Evolutionary conservation across 2,797 vertebrate species (phyloP).

Genomic region (Tapirus indicus): DNA sequence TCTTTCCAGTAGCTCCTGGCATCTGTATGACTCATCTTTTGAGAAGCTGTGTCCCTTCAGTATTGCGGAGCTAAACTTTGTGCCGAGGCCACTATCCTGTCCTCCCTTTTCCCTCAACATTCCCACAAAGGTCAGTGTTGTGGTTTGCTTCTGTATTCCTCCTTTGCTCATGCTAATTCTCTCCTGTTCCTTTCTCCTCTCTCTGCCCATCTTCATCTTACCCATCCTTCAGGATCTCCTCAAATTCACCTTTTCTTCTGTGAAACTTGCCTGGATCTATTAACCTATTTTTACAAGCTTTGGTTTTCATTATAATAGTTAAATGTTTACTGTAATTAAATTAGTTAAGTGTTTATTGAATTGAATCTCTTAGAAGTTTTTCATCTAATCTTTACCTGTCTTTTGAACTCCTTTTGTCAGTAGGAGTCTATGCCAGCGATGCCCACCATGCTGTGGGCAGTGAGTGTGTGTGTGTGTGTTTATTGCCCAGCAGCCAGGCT

Average conservation of each 20-base stretch:
- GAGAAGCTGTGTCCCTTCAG: background rate
- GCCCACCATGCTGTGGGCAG: background rate
- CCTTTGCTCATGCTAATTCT: background rate
- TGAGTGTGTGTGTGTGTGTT: background rate
- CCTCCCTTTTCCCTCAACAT: background rate
- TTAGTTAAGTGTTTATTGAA: slow-evolving; percentile 10
- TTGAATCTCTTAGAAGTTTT: background rate
- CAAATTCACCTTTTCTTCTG: background rate
- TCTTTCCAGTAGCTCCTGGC: background rate
- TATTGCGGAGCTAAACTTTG: background rate
- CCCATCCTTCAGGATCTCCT: background rate
- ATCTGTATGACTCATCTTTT: background rate
- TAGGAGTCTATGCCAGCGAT: background rate
- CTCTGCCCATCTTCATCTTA: too few relatives aligned
- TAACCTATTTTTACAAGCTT: background rate
- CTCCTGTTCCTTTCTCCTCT: background rate
- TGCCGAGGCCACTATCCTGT: background rate
- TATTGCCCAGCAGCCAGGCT: background rate
- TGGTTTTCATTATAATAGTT: background rate
- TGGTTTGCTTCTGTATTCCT: background rate
- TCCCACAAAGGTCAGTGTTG: background rate
- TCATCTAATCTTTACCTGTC: background rate
- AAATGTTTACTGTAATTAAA: slow-evolving; percentile 4
- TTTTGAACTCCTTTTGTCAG: background rate
- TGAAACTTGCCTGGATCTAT: background rate